A percentile compares a stretch with the other conserved stretches of the same genome.
Conservation (phyloP, 1,140 invertebrate species). For the Lerema accius region DNA sequence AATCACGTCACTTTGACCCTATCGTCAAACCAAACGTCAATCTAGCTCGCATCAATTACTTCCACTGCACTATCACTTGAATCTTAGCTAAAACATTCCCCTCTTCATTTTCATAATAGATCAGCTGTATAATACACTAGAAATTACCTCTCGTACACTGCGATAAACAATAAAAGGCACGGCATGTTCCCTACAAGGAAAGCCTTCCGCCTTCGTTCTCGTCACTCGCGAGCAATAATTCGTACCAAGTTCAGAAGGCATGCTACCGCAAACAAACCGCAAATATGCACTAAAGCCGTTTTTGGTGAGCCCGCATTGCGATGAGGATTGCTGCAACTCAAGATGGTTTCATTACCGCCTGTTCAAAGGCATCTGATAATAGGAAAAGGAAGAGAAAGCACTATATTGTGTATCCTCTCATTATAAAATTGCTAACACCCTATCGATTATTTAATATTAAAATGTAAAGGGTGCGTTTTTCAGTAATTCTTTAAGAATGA, state of each 20-base stretch:
- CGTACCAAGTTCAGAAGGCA: conserved; percentile 30
- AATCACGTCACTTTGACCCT: no score
- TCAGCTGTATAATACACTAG: conserved; percentile 1
- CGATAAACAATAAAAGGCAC: conserved; percentile 3
- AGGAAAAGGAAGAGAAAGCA: no score
- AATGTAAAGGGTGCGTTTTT: no score
- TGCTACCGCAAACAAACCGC: conserved; percentile 24
- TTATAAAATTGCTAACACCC: no score
- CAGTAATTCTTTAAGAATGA: no score
- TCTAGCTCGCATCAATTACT: no score
- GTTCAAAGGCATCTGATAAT: not conserved
- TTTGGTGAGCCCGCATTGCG: conserved; percentile 17
- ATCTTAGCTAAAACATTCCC: conserved; percentile 4
- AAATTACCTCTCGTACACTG: conserved; percentile 1
- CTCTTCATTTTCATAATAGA: conserved; percentile 12
- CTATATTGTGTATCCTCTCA: no score
- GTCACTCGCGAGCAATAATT: conserved; percentile 24
- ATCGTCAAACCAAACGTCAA: no score
- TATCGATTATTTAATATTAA: no score
- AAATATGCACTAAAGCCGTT: conserved; percentile 27
- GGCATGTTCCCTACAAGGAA: conserved; percentile 12
- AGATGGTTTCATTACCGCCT: conserved; percentile 13
- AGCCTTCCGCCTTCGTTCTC: conserved; percentile 21
- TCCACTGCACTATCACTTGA: no score
- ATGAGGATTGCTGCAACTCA: conserved; percentile 5